phyloP scores from a whole-genome alignment of 2,888 invertebrate species.

The Therioaphis trifolii region DNA sequence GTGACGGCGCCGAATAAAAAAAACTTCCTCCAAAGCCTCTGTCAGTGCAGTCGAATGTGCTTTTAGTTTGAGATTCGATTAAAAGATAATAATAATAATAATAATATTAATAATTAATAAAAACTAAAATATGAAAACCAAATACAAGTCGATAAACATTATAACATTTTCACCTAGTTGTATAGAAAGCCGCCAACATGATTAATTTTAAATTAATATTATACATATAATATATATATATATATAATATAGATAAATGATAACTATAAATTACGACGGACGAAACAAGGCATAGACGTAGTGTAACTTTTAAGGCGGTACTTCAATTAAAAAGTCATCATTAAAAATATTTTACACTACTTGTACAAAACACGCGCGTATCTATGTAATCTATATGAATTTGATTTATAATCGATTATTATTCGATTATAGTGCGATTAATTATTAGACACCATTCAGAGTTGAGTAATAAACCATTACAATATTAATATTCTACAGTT shows the following conservation, averaged over 20 bases:
- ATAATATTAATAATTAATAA: background rate
- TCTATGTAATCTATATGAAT: background rate
- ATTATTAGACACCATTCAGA: background rate
- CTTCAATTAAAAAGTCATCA: slow-evolving; percentile 15
- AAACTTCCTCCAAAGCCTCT: background rate
- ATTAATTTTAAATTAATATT: slow-evolving; percentile 16
- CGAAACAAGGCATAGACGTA: background rate
- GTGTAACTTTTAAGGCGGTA: slow-evolving; percentile 1
- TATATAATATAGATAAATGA: background rate
- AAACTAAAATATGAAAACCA: background rate
- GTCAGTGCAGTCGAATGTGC: background rate
- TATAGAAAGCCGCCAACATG: background rate
- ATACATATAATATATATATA: no score
- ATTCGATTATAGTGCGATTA: slow-evolving; percentile 6
- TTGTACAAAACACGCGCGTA: background rate
- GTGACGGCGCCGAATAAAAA: no score
- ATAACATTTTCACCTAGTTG: background rate
- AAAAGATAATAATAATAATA: slow-evolving; percentile 29
- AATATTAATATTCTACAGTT: no score
- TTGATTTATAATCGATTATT: background rate
- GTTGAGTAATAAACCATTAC: background rate
- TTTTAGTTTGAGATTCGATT: slow-evolving; percentile 41
- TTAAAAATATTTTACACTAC: slow-evolving; percentile 2
- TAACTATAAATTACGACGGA: background rate
- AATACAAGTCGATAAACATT: background rate